Base-by-base conservation (phyloP, 2,113 vertebrate species). In the Chionomys nivalis region DNA sequence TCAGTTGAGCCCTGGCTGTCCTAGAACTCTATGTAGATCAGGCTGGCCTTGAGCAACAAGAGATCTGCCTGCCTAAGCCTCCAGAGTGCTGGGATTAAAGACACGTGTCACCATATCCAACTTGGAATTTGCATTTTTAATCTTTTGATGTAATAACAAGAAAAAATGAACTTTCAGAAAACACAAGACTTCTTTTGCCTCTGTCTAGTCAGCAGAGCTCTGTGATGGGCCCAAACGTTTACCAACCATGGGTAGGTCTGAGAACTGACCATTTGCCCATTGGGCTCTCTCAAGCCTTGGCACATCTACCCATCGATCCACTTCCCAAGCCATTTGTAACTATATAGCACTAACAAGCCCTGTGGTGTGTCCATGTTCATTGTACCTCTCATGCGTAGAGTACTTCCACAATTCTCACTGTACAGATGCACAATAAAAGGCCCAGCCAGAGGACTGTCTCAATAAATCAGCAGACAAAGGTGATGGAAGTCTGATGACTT, bases 141-240 rank as follows among this genome's bases (percentile, higher is more conserved):
- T 36, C 33, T 81, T 23, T 17, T 52, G 78, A 87, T 73, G 14
- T 0, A 42, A 81, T 28, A 82, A 49, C 24, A 79, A n/a, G n/a
- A 65, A 61, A 65, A 66, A 61, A 52, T 4, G 28, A 36, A 47
- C 31, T 31, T 83, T 28, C 1, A 33, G 91, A 93, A 94, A 70
- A 65, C 2, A 26, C 1, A 75, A 39, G 11, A 36, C 4, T 1
- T 23, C 24, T 87, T 12, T 31, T 61, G 33, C 44, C 63, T 73
- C 68, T 42, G 6, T 5, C 70, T 2, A 65, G 42, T 17, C 1
- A 26, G 28, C 47, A 87, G 90, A 44, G 10, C 19, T 66, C 47
- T 58, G 26, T 1, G 1, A 2, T 1, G 63, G 31, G 82, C 28
- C 52, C 21, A 44, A 24, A 0, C 0, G 0, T 28, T 58, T n/a